Evolutionary conservation across 2,797 vertebrate genomes (phyloP).

Genomic region (Fistularia commersonii): DNA sequence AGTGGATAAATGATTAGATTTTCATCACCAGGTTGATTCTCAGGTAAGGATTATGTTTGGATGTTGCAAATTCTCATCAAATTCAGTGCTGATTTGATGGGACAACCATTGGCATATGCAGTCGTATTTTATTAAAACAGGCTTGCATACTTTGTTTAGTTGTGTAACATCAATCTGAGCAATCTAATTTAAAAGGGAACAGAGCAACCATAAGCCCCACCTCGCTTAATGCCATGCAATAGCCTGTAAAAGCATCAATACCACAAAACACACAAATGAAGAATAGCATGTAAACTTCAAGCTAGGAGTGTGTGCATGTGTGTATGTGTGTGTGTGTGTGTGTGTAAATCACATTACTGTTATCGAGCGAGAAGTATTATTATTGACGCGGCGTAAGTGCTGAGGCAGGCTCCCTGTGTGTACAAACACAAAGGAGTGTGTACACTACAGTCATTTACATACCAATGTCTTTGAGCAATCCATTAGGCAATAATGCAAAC

Average conservation of each 20-base stretch:
- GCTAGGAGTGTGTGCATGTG: conserved; percentile 5
- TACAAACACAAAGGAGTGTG: conserved; percentile 26
- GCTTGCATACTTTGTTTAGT: background rate
- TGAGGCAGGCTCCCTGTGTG: conserved; percentile 36
- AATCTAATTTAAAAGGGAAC: conserved; percentile 17
- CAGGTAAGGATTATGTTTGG: too few species aligned
- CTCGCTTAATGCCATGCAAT: conserved; percentile 1
- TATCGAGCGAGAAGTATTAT: conserved; percentile 14
- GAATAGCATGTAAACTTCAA: conserved; percentile 39
- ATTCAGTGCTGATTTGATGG: too few species aligned
- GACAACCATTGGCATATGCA: too few species aligned
- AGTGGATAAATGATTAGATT: too few species aligned
- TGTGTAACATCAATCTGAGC: conserved; percentile 1
- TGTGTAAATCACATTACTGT: conserved; percentile 39
- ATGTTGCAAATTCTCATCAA: too few species aligned
- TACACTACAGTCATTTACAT: conserved; percentile 48
- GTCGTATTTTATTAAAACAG: background rate
- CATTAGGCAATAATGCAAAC: conserved; percentile 40
- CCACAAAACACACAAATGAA: conserved; percentile 15
- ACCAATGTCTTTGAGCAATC: conserved; percentile 42
- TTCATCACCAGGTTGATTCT: too few species aligned
- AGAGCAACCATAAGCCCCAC: conserved; percentile 5
- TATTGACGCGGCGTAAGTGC: conserved; percentile 50
- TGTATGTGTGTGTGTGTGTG: too few species aligned
- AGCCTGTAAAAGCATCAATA: conserved; percentile 6